Evolutionary conservation across 1,140 invertebrate genomes (phyloP).

Genomic region (Helicoverpa zea): DNA sequence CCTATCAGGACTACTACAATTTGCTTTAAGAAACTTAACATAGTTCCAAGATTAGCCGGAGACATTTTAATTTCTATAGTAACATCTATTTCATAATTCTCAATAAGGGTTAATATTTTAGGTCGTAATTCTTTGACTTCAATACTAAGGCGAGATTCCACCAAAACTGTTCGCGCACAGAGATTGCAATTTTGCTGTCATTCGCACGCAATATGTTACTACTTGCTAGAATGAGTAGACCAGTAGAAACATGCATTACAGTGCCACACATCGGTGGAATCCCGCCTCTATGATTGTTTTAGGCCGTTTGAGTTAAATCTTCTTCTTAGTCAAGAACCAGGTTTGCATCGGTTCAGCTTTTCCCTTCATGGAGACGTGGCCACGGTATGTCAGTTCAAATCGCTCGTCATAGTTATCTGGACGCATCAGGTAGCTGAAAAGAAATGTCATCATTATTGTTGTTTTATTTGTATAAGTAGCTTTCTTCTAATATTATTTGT

Average conservation of each 20-base stretch:
- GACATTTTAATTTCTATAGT: not conserved
- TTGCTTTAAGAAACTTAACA: too few species aligned
- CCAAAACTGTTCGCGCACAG: too few species aligned
- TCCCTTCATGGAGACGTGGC: conserved; percentile 98
- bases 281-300: too few species aligned
- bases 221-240: too few species aligned
- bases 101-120: not conserved
- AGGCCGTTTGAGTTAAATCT: conserved; percentile 37
- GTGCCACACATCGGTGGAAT: too few species aligned
- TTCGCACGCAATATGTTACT: too few species aligned
- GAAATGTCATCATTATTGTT: conserved; percentile 39
- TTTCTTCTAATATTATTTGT: too few species aligned
- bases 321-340: conserved; percentile 93
- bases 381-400: conserved; percentile 95
- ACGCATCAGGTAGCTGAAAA: conserved; percentile 92
- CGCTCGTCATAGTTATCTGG: conserved; percentile 95
- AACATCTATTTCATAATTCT: not conserved
- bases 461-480: too few species aligned
- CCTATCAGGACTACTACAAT: not conserved
- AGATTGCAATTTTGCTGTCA: too few species aligned
- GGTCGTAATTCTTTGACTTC: not conserved
- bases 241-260: too few species aligned
- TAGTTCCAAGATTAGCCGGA: not conserved
- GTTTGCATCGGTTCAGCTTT: conserved; percentile 98
- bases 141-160: too few species aligned